A percentile compares a stretch with the other conserved stretches of the same genome.
Evolutionary conservation across 2,888 invertebrate genomes (phyloP).

Genomic region (Drosophila neonasuta): DNA sequence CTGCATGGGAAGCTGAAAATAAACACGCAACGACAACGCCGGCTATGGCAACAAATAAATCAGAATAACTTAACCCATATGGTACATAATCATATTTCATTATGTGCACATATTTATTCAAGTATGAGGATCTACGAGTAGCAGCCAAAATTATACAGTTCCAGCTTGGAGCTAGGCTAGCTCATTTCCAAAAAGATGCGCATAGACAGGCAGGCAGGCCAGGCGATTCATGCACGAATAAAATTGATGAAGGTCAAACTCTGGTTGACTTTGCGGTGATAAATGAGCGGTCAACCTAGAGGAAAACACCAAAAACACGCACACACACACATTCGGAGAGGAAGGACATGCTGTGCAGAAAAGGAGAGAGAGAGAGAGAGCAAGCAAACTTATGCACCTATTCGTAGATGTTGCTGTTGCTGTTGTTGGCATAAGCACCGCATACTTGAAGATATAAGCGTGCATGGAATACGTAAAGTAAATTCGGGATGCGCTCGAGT

Average conservation of each 20-base stretch:
- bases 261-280: conserved; percentile 72
- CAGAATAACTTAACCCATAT: conserved; percentile 56
- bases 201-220: conserved; percentile 47
- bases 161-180: conserved; percentile 12
- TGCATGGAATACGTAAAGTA: conserved; percentile 59
- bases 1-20: conserved; percentile 12
- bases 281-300: conserved; percentile 70
- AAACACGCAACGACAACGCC: conserved; percentile 7
- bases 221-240: conserved; percentile 65
- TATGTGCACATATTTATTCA: conserved; percentile 41
- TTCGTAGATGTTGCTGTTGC: conserved; percentile 5
- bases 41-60: conserved; percentile 40
- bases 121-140: conserved; percentile 17
- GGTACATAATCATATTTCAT: conserved; percentile 60
- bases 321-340: conserved; percentile 4
- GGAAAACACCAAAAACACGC: conserved; percentile 27
- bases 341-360: conserved; percentile 1
- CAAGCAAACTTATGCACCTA: conserved; percentile 53
- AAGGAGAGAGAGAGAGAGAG: background rate
- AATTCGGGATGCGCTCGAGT: conserved; percentile 54
- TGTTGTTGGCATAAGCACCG: conserved; percentile 56
- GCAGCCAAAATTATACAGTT: conserved; percentile 40
- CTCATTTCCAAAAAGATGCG: conserved; percentile 56
- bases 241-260: conserved; percentile 73
- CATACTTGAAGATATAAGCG: conserved; percentile 65